These are phyloP conservation scores for Luehdorfia chinensis DNA, from an alignment of 1,140 invertebrate genomes.

Conservation along the genomic window DNA sequence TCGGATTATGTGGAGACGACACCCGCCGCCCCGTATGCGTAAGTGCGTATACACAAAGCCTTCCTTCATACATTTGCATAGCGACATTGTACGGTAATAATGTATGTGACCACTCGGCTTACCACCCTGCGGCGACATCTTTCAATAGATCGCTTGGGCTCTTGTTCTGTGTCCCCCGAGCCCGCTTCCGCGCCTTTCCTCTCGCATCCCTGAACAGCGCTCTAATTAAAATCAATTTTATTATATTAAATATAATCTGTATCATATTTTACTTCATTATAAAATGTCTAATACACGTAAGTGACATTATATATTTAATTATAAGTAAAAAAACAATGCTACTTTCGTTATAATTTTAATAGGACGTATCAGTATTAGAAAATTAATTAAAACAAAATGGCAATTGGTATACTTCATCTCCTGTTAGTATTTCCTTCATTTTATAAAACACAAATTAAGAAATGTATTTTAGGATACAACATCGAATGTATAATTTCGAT, in stretches of 20 bases:
- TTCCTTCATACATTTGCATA: constrained; percentile 75
- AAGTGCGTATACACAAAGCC: constrained; percentile 72
- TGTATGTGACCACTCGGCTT: constrained; percentile 68
- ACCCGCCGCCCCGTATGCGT: constrained; percentile 62
- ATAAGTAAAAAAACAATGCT: too few relatives aligned
- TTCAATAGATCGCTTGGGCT: constrained; percentile 54
- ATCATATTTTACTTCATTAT: too few relatives aligned
- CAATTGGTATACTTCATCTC: too few relatives aligned
- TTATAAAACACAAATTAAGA: too few relatives aligned
- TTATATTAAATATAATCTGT: constrained; percentile 15
- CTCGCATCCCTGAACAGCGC: constrained; percentile 23
- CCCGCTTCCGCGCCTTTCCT: constrained; percentile 18
- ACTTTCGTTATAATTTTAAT: constrained; percentile 2
- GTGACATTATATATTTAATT: too few relatives aligned
- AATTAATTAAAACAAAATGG: too few relatives aligned
- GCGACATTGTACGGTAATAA: constrained; percentile 72
- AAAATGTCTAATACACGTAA: too few relatives aligned
- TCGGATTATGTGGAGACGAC: constrained; percentile 66
- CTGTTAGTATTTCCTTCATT: too few relatives aligned
- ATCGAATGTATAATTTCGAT: too few relatives aligned
- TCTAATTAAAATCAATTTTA: constrained; percentile 43
- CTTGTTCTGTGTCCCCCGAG: constrained; percentile 27
- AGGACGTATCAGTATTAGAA: too few relatives aligned
- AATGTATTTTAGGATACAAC: too few relatives aligned
- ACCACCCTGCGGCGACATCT: constrained; percentile 50